These are phyloP conservation scores for Phaedon cochleariae DNA, from an alignment of 2,888 invertebrate species.

Conservation along the genomic window DNA sequence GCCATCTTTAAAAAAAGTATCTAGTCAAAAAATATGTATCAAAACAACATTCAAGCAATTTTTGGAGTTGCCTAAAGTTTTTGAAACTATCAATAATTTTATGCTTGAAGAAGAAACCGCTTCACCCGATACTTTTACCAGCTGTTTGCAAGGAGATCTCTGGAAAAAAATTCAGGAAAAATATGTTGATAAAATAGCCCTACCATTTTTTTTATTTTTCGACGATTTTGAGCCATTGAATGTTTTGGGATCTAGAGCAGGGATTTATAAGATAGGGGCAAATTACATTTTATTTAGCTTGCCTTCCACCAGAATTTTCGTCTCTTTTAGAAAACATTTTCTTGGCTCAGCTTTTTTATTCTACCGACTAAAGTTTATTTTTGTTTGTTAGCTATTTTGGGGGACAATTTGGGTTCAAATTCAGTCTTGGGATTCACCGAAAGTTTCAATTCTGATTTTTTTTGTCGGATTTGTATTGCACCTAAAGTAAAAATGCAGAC, in stretches of 20 bases:
- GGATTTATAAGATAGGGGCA: conserved; percentile 16
- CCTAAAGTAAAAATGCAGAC: not conserved
- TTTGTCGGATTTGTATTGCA: conserved; percentile 6
- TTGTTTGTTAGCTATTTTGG: conserved; percentile 13
- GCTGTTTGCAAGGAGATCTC: not conserved
- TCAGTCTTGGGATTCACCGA: conserved; percentile 9
- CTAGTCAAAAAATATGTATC: conserved; percentile 16
- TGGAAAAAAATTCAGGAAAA: not conserved
- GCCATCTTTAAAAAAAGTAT: conserved; percentile 14
- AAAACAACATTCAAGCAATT: conserved; percentile 13
- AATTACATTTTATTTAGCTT: conserved; percentile 19
- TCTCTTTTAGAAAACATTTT: conserved; percentile 33
- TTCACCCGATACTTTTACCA: not conserved
- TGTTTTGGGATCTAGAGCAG: conserved; percentile 9
- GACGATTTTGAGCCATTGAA: too few species aligned
- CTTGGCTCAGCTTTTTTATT: conserved; percentile 25
- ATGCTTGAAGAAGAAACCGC: not conserved
- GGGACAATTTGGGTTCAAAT: conserved; percentile 14
- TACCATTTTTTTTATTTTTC: conserved; percentile 3
- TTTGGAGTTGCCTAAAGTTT: conserved; percentile 19
- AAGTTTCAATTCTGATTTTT: conserved; percentile 14
- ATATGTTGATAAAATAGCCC: not conserved
- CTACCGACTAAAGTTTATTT: conserved; percentile 28
- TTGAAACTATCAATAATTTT: not conserved
- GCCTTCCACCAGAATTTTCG: conserved; percentile 24